Evolutionary conservation across 2,797 vertebrate genomes (phyloP), one percentile per base, ranked within the genome.

Genomic region (Geotrypetes seraphini): DNA sequence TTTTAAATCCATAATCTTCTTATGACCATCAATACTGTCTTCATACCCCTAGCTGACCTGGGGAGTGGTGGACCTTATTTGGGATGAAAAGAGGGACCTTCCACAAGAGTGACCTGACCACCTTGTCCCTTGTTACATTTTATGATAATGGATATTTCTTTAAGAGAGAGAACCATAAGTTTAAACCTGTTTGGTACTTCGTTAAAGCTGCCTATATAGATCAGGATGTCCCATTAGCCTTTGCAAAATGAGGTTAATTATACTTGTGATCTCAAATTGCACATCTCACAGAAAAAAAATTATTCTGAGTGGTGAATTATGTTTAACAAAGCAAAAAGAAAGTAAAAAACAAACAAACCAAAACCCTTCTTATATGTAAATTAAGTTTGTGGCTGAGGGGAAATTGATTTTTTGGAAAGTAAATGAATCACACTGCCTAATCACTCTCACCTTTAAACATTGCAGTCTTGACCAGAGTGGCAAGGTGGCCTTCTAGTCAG

Each of bases 391-490:
- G 69, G 68, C 78, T 85, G 81, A 91, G 82, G 86, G 77, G 70
- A 88, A n/a, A 92, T 90, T 85, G 86, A 89, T 92, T 91, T 70
- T 75, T 51, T 67, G 71, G 73, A 73, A 81, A 78, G 83, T 88
- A 78, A 89, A 88, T 91, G 84, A 91, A 90, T 91, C 81, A 84
- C 66, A 57, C 63, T 57, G 61, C 78, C 87, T 88, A 89, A 90
- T 87, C 81, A 72, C 63, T 70, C 59, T 69, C 77, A 73, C 75
- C 73, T 84, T 83, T 73, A 71, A 74, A 52, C 50, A 53, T 1
- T 44, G 47, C 59, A 58, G 58, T 56, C 58, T 63, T 63, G 61
- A 51, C 66, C 63, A 60, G 54, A 58, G 63, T 74, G 61, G 38
- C 25, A 3, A 71, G 68, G 50, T 21, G 48, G 42, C 43, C 15